Percentiles rank a stretch among this genome's conserved stretches.
These are phyloP conservation scores for Eclectus roratus DNA, from an alignment of 2,113 vertebrate genomes.

Conservation along the genomic window DNA sequence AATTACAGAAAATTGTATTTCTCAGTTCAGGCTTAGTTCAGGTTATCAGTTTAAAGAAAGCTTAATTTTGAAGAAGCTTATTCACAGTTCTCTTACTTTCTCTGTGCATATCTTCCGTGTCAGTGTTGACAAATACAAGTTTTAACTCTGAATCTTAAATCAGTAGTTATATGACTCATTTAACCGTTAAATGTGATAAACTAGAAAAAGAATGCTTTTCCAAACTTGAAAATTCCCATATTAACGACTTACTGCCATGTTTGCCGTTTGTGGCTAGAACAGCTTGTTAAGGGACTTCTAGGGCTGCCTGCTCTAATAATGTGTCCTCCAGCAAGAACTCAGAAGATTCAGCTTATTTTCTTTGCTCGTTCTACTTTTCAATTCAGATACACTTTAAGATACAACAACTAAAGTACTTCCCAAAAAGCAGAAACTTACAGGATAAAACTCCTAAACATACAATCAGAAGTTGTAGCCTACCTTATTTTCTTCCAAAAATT, in stretches of 20 bases:
- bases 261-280: not conserved
- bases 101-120: not conserved
- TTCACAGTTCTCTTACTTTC: not conserved
- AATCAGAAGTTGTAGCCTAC: slow-evolving; percentile 63
- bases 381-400: not conserved
- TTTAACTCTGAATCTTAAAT: not conserved
- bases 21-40: not conserved
- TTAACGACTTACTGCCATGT: not conserved
- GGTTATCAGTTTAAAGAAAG: not conserved
- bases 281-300: not conserved
- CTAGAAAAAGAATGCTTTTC: not conserved
- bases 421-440: not conserved
- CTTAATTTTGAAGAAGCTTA: not conserved
- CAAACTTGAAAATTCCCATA: not conserved
- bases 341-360: not conserved
- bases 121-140: accelerated
- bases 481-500: slow-evolving; percentile 99
- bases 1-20: not conserved
- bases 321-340: not conserved
- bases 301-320: not conserved
- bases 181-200: not conserved
- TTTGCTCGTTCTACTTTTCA: not conserved
- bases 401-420: not conserved
- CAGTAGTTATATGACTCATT: not conserved
- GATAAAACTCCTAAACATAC: not conserved